phyloP scores from a whole-genome alignment of 2,888 invertebrate species.

The Metallyticus violacea region DNA sequence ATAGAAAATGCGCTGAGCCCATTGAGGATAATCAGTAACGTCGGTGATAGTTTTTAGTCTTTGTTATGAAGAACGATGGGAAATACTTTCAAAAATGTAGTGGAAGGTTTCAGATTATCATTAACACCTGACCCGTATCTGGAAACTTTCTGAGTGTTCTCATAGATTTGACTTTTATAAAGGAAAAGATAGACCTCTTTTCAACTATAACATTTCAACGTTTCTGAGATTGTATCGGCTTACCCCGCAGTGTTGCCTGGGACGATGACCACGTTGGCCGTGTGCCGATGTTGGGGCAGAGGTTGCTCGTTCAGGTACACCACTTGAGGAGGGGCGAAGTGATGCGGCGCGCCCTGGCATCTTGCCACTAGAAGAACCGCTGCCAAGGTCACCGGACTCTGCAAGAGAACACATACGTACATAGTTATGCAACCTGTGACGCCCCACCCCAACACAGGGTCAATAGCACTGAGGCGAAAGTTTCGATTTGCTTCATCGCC shows the following conservation, averaged over 20 bases:
- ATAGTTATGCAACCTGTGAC: background rate
- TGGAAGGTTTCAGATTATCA: too few relatives aligned
- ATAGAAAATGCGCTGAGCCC: too few relatives aligned
- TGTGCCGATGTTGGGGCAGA: background rate
- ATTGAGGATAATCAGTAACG: too few relatives aligned
- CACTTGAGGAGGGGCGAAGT: background rate
- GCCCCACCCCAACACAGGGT: background rate
- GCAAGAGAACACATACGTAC: background rate
- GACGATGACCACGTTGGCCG: constrained; percentile 1
- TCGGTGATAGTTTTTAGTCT: too few relatives aligned
- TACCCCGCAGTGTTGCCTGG: background rate
- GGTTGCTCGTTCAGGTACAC: background rate
- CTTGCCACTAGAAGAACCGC: background rate
- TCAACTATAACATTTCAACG: too few relatives aligned
- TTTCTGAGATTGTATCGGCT: background rate
- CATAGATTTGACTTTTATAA: too few relatives aligned
- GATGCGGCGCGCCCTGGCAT: constrained; percentile 3
- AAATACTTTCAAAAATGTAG: too few relatives aligned
- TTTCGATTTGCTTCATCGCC: background rate
- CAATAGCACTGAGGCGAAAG: background rate
- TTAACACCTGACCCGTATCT: too few relatives aligned
- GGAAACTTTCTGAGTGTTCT: too few relatives aligned
- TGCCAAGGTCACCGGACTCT: constrained; percentile 8
- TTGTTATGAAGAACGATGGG: too few relatives aligned
- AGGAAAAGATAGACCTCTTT: too few relatives aligned